Conservation (phyloP, 2,797 vertebrate genomes). For the Strix occidentalis region DNA sequence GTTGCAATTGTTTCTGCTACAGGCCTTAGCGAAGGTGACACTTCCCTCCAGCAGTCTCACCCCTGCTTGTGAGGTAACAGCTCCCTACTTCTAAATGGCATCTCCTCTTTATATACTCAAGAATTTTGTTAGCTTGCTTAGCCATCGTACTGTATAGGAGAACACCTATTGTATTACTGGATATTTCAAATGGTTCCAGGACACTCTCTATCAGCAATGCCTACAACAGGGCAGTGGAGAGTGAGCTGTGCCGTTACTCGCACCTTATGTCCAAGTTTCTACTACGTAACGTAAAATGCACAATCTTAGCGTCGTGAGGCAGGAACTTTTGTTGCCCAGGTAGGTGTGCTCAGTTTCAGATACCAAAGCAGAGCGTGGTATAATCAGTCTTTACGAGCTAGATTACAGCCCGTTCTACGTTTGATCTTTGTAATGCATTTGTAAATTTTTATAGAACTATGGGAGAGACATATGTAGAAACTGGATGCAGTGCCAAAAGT, state of each 20-base stretch:
- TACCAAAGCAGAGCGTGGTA: not conserved
- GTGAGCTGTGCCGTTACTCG: not conserved
- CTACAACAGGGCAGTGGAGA: not conserved
- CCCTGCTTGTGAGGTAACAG: not conserved
- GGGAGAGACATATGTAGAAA: not conserved
- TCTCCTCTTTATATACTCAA: not conserved
- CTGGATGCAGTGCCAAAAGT: not conserved
- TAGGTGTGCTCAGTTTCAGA: not conserved
- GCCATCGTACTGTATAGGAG: not conserved
- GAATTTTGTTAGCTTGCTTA: not conserved
- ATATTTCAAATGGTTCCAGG: not conserved
- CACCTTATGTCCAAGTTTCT: not conserved
- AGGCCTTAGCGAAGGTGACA: not conserved
- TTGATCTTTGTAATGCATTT: not conserved
- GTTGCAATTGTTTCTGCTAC: not conserved
- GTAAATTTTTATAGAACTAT: not conserved
- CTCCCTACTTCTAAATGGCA: not conserved
- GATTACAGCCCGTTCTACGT: not conserved
- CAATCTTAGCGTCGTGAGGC: not conserved
- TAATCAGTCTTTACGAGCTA: not conserved
- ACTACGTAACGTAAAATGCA: not conserved
- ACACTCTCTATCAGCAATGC: not conserved
- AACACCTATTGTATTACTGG: not conserved
- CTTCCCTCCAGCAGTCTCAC: not conserved
- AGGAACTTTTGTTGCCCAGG: not conserved